Conservation (phyloP, 2,113 vertebrate species). For the Amazona guildingii region DNA sequence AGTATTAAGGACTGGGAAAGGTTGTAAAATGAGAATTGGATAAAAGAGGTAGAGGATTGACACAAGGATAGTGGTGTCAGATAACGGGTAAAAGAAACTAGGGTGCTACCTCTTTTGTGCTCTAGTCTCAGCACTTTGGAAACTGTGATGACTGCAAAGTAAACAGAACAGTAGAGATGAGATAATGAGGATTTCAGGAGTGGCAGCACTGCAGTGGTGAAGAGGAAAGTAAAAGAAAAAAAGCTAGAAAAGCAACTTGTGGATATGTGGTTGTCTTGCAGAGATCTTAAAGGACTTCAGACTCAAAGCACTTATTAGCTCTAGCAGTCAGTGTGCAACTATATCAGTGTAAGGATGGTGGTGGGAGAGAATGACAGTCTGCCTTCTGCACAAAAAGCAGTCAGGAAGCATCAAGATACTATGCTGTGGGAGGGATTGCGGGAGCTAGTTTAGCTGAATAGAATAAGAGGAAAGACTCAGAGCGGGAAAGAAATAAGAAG, state of each 20-base stretch:
- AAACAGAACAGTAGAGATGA: neutral
- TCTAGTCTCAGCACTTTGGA: neutral
- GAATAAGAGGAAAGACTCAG: neutral
- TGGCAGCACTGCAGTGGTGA: neutral
- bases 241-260: neutral
- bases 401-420: neutral
- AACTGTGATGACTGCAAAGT: neutral
- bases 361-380: neutral
- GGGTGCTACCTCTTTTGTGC: neutral
- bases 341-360: neutral
- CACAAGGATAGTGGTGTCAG: neutral
- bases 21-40: neutral
- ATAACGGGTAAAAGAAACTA: neutral
- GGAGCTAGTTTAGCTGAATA: neutral
- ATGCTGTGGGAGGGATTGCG: neutral
- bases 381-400: neutral
- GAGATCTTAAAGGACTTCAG: neutral
- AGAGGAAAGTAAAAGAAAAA: neutral
- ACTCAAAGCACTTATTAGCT: neutral
- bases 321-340: neutral
- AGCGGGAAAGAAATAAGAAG: neutral
- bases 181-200: neutral
- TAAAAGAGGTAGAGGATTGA: neutral
- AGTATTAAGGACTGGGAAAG: neutral
- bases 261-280: neutral